Evolutionary conservation across 2,113 vertebrate species (phyloP).

Genomic region (Camarhynchus parvulus): DNA sequence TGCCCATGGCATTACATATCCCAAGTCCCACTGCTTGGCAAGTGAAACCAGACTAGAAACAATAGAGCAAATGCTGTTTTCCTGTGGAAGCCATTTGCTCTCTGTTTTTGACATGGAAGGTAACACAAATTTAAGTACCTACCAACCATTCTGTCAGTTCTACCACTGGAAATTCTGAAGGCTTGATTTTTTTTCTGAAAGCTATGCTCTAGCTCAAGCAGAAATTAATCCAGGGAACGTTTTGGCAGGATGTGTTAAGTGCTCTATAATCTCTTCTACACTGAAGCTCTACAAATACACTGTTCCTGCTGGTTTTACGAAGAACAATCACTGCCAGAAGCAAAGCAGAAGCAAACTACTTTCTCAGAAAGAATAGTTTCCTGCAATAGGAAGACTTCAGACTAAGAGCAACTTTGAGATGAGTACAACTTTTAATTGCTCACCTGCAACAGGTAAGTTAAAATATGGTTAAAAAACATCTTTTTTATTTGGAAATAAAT

Average conservation of each 20-base stretch:
- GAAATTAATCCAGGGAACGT: not conserved
- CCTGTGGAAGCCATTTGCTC: not conserved
- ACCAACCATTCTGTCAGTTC: not conserved
- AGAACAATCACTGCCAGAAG: not conserved
- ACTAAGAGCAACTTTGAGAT: not conserved
- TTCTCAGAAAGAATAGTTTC: not conserved
- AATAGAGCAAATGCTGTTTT: not conserved
- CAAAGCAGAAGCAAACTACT: not conserved
- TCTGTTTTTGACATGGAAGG: not conserved
- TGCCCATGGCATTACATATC: not conserved
- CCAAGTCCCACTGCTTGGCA: not conserved
- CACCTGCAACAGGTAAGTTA: not conserved
- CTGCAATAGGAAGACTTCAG: too few species aligned
- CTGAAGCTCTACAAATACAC: not conserved
- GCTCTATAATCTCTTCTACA: not conserved
- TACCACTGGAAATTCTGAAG: not conserved
- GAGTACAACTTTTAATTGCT: not conserved
- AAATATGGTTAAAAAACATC: not conserved
- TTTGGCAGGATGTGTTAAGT: not conserved
- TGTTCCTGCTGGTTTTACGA: not conserved
- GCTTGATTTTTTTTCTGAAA: not conserved
- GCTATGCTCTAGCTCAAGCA: not conserved
- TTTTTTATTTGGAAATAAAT: not conserved
- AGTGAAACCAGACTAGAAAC: not conserved
- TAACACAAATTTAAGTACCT: not conserved